These are phyloP conservation scores for Anthophora plumipes DNA, from an alignment of 2,888 invertebrate species.

Conservation along the genomic window DNA sequence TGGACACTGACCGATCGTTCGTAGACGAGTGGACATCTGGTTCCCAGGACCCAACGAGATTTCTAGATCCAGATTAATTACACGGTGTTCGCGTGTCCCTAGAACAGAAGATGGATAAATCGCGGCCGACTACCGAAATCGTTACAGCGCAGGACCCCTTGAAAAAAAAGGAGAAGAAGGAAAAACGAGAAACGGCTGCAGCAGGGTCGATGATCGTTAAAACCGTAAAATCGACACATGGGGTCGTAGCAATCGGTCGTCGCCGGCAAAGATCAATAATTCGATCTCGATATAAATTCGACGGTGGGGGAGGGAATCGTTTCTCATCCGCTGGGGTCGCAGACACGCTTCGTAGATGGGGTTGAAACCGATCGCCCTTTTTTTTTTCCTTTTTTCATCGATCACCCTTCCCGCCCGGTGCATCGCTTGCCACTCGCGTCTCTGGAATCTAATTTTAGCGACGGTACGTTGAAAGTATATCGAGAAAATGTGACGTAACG, in stretches of 20 bases:
- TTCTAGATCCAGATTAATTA: slow-evolving; percentile 75
- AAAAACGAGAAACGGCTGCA: slow-evolving; percentile 28
- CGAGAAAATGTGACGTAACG: slow-evolving; percentile 72
- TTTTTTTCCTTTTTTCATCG: slow-evolving; percentile 72
- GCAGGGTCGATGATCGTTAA: slow-evolving; percentile 72
- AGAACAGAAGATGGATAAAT: slow-evolving; percentile 65
- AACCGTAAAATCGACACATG: slow-evolving; percentile 79
- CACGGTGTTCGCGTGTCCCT: slow-evolving; percentile 60
- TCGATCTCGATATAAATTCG: slow-evolving; percentile 83
- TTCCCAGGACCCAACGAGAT: slow-evolving; percentile 65
- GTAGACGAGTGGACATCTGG: slow-evolving; percentile 76
- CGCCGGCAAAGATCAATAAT: slow-evolving; percentile 82
- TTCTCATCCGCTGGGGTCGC: slow-evolving; percentile 75
- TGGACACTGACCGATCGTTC: slow-evolving; percentile 81
- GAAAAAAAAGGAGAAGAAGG: slow-evolving; percentile 18
- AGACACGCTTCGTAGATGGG: slow-evolving; percentile 75
- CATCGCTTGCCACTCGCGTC: slow-evolving; percentile 74
- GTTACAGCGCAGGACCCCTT: slow-evolving; percentile 42
- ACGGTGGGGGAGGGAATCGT: slow-evolving; percentile 74
- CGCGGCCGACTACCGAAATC: slow-evolving; percentile 53
- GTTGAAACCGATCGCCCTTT: slow-evolving; percentile 79
- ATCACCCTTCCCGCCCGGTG: slow-evolving; percentile 74
- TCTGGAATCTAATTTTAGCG: slow-evolving; percentile 71
- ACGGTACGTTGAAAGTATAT: slow-evolving; percentile 73
- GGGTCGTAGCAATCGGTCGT: slow-evolving; percentile 72